Evolutionary conservation across 2,888 invertebrate genomes (phyloP), one percentile per base, ranked within the genome.

Genomic region (Stenodera caucasica): DNA sequence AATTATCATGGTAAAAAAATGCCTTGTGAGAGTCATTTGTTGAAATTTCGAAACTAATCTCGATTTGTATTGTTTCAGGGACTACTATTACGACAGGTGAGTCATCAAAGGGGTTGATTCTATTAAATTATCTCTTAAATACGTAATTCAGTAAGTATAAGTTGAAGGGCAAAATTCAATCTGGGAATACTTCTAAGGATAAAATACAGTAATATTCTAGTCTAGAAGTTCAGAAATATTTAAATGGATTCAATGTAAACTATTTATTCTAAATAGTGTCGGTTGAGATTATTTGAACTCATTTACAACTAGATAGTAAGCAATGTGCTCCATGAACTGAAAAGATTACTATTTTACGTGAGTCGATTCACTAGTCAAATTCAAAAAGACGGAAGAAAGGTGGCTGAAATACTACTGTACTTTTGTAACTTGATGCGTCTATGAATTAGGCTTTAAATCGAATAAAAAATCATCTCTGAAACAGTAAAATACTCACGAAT

Each of bases 31-130:
- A 2, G 26, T 26, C 26, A n/a, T 18, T 21, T 45, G 12, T 45
- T 3, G 11, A 12, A 23, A 21, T 12, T 12, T 4, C 2, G 11
- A n/a, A 45, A 23, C 45, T 45, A 45, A 45, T 23, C 23, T 6
- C 12, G 11, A 5, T 23, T 63, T 77, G 77, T 77, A 80, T 75
- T 83, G 82, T 86, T 86, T 67, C 86, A 87, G 86, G 87, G 86
- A 87, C 79, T 87, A 86, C 81, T 87, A 86, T 79, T 87, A 87
- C 75, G 86, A 86, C 81, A 87, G 86, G 87, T 86, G 81, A 83
- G 86, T 60, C 7, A 15, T 5, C 26, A 26, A 26, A 26, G 5
- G 3, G 26, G 5, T 5, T 26, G 5, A 4, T 26, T 26, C 2
- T 26, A 4, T 26, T 2, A 26, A 26, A 26, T 26, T 26, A 4